Evolutionary conservation across 2,797 vertebrate species (phyloP).

Genomic region (Tokudaia tokunoshimensis): DNA sequence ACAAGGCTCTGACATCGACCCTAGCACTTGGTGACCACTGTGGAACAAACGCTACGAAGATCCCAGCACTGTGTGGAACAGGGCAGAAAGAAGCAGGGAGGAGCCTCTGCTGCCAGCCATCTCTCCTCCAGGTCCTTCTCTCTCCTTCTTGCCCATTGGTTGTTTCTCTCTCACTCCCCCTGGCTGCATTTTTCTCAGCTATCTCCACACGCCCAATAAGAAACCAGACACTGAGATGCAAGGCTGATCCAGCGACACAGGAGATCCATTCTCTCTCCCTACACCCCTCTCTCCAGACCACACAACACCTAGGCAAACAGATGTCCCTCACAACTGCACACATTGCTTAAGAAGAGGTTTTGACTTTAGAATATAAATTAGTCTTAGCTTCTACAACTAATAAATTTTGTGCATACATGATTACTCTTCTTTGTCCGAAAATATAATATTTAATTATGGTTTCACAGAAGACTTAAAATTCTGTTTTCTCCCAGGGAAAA

Average conservation of each 20-base stretch:
- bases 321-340: background rate
- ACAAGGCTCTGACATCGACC: background rate
- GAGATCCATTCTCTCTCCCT: background rate
- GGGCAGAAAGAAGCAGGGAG: background rate
- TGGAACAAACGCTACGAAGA: background rate
- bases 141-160: background rate
- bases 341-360: slow-evolving; percentile 27
- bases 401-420: slow-evolving; percentile 16
- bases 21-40: background rate
- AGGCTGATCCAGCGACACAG: background rate
- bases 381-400: slow-evolving; percentile 26
- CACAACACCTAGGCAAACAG: slow-evolving; percentile 30
- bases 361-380: slow-evolving; percentile 71
- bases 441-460: slow-evolving; percentile 70
- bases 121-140: background rate
- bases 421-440: slow-evolving; percentile 73
- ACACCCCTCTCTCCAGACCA: background rate
- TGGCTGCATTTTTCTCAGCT: background rate
- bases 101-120: too few species aligned
- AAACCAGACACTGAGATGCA: background rate
- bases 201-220: background rate
- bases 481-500: slow-evolving; percentile 1
- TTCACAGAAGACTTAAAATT: slow-evolving; percentile 63
- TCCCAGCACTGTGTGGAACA: background rate
- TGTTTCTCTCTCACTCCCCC: background rate